Evolutionary conservation across 1,140 invertebrate species (phyloP).

Genomic region (Lanistes nyassanus): DNA sequence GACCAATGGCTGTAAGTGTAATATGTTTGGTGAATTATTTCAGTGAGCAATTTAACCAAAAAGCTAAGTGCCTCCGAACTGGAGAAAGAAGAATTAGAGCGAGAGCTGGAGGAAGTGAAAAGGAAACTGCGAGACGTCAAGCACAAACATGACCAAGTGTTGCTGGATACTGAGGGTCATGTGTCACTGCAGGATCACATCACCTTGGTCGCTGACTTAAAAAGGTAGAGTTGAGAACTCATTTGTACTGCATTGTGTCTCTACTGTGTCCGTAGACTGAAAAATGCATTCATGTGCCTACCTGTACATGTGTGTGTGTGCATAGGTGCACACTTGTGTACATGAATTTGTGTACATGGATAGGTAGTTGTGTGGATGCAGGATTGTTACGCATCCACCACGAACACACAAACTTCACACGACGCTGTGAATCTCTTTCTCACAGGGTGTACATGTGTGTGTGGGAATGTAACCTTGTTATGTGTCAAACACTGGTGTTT

Average conservation of each 20-base stretch:
- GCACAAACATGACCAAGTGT: slow-evolving; percentile 51
- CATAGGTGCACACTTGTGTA: neutral
- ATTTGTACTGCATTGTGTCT: neutral
- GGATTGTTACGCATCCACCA: neutral
- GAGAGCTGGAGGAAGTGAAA: slow-evolving; percentile 46
- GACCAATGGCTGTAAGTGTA: too few species aligned
- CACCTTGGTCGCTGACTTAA: slow-evolving; percentile 52
- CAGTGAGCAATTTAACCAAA: slow-evolving; percentile 45
- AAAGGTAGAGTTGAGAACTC: slow-evolving; percentile 40
- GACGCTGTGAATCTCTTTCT: too few species aligned
- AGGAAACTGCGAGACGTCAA: slow-evolving; percentile 45
- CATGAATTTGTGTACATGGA: neutral
- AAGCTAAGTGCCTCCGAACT: slow-evolving; percentile 42
- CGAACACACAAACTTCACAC: neutral
- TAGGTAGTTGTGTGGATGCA: neutral
- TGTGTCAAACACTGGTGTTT: too few species aligned
- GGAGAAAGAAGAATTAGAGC: slow-evolving; percentile 53
- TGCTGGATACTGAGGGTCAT: slow-evolving; percentile 41
- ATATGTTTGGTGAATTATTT: neutral
- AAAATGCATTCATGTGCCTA: neutral
- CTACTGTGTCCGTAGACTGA: neutral
- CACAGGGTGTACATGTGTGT: too few species aligned
- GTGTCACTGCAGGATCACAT: slow-evolving; percentile 53
- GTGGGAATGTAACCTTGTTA: too few species aligned
- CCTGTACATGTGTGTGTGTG: neutral